These are phyloP conservation scores for Vicugna pacos DNA, from an alignment of 2,113 vertebrate genomes.

Conservation along the genomic window DNA sequence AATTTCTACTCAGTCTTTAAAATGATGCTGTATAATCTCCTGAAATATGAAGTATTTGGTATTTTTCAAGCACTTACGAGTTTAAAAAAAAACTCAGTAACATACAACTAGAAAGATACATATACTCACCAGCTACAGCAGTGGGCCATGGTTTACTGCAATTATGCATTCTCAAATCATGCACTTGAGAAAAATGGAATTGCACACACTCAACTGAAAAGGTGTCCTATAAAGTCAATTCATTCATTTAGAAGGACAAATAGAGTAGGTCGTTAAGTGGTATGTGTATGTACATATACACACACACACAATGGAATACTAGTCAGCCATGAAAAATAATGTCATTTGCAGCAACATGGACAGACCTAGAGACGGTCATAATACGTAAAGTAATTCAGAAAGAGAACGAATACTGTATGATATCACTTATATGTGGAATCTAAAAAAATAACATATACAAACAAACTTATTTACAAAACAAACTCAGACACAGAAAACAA, in stretches of 20 bases:
- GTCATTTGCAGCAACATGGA: too few species aligned
- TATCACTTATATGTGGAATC: too few species aligned
- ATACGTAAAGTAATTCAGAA: too few species aligned
- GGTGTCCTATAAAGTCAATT: neutral
- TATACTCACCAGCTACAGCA: neutral
- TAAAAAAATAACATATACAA: too few species aligned
- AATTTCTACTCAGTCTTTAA: neutral
- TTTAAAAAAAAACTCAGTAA: neutral
- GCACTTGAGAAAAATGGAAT: constrained; percentile 9
- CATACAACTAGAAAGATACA: constrained; percentile 4
- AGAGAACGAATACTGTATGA: too few species aligned
- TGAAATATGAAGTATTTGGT: neutral
- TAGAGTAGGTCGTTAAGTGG: neutral
- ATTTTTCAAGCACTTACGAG: neutral
- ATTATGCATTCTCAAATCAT: neutral
- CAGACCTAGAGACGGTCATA: too few species aligned
- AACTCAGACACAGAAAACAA: too few species aligned
- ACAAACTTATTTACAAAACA: too few species aligned
- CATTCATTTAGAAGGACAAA: constrained; percentile 6
- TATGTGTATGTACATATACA: too few species aligned
- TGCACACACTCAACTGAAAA: neutral
- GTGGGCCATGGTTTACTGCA: neutral
- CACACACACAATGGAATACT: too few species aligned
- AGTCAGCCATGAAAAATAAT: too few species aligned
- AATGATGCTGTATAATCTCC: neutral